A percentile compares a stretch with the other conserved stretches of the same genome.
Conservation (phyloP, 2,888 invertebrate species). For the Ichneumon xanthorius region DNA sequence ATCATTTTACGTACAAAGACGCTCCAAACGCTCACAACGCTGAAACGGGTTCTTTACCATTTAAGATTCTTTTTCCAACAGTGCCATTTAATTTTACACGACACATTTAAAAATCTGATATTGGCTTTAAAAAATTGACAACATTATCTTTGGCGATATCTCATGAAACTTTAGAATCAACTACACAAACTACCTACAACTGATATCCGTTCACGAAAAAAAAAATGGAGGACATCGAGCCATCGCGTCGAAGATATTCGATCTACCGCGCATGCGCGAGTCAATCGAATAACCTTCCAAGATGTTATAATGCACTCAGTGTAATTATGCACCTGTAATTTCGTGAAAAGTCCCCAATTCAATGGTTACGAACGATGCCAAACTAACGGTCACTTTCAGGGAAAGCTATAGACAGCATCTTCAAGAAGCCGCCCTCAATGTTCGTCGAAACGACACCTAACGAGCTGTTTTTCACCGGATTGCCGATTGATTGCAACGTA, state of each 20-base stretch:
- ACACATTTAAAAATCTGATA: not conserved
- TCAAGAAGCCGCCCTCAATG: slow-evolving; percentile 87
- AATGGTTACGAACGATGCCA: not conserved
- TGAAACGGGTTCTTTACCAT: not conserved
- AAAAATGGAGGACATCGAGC: not conserved
- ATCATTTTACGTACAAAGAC: not conserved
- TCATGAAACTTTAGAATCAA: too few species aligned
- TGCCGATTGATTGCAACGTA: slow-evolving; percentile 90
- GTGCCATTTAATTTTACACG: too few species aligned
- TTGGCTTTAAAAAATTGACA: not conserved
- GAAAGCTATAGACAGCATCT: slow-evolving; percentile 90
- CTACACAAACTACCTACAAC: too few species aligned
- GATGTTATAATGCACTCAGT: not conserved
- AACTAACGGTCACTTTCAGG: slow-evolving; percentile 68
- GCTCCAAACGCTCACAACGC: too few species aligned
- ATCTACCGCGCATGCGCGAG: not conserved
- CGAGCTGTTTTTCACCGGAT: slow-evolving; percentile 91
- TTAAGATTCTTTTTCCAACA: not conserved
- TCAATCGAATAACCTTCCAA: too few species aligned
- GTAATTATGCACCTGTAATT: not conserved
- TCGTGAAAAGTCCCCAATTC: too few species aligned
- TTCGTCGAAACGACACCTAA: slow-evolving; percentile 89
- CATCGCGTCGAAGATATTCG: not conserved
- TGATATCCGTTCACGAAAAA: not conserved
- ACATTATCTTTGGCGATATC: too few species aligned